Conservation (phyloP, 2,888 invertebrate genomes). For the Erpobdella octoculata region DNA sequence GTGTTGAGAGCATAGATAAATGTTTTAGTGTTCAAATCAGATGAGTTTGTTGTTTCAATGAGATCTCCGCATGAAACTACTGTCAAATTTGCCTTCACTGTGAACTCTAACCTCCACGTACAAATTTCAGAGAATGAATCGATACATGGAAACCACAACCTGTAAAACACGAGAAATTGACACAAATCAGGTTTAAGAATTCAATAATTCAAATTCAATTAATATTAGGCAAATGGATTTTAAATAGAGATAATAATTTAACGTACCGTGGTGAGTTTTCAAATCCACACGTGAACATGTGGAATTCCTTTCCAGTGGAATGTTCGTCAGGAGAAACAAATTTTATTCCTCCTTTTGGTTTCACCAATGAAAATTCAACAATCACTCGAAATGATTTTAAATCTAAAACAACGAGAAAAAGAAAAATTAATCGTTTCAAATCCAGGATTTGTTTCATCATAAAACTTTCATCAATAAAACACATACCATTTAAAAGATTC, state of each 20-base stretch:
- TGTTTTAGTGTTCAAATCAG: conserved; percentile 78
- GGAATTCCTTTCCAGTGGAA: conserved; percentile 74
- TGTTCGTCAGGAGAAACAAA: conserved; percentile 78
- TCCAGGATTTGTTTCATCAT: background rate
- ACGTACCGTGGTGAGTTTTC: conserved; percentile 70
- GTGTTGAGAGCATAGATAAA: conserved; percentile 84
- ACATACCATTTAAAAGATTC: background rate
- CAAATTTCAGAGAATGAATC: conserved; percentile 94
- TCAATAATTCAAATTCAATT: background rate
- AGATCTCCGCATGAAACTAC: conserved; percentile 93
- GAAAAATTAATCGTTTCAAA: background rate
- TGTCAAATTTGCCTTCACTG: conserved; percentile 83
- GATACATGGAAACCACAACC: conserved; percentile 94
- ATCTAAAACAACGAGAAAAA: conserved; percentile 41
- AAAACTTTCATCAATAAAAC: background rate
- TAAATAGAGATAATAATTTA: no score
- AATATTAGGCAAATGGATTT: no score
- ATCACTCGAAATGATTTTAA: conserved; percentile 67
- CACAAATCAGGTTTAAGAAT: background rate
- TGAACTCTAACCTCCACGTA: conserved; percentile 94
- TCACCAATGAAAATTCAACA: conserved; percentile 80
- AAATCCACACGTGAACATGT: conserved; percentile 85
- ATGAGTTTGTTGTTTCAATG: conserved; percentile 81
- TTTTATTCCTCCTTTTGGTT: conserved; percentile 85
- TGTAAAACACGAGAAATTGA: conserved; percentile 31